Conservation (phyloP, 1,140 invertebrate species). For the Zeugodacus cucurbitae region DNA sequence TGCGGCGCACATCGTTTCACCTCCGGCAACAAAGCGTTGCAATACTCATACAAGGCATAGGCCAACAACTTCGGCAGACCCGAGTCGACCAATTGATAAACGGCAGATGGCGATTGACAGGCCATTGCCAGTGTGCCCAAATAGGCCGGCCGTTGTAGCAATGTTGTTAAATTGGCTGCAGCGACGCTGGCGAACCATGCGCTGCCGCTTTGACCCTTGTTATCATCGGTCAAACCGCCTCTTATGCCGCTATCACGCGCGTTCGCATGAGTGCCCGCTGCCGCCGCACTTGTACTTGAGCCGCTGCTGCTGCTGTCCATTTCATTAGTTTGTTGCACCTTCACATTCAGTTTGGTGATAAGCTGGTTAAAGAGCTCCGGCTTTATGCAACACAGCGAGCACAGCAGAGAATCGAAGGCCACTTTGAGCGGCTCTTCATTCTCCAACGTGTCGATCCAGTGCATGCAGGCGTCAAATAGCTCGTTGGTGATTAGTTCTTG, state of each 20-base stretch:
- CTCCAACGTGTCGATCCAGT: slow-evolving; percentile 78
- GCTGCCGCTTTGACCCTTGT: slow-evolving; percentile 70
- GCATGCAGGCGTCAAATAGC: slow-evolving; percentile 78
- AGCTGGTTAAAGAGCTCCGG: slow-evolving; percentile 80
- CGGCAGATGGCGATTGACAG: slow-evolving; percentile 80
- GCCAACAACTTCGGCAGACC: slow-evolving; percentile 78
- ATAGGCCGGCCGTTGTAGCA: slow-evolving; percentile 73
- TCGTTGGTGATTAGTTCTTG: slow-evolving; percentile 74
- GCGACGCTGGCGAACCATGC: slow-evolving; percentile 70
- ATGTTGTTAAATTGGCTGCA: slow-evolving; percentile 64
- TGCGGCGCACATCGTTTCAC: slow-evolving; percentile 39
- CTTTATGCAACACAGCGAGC: slow-evolving; percentile 84
- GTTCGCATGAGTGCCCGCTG: background rate
- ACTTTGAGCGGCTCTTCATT: slow-evolving; percentile 79
- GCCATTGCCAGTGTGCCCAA: slow-evolving; percentile 79
- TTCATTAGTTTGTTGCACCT: slow-evolving; percentile 69
- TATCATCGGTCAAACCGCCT: slow-evolving; percentile 75
- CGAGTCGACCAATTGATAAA: slow-evolving; percentile 80
- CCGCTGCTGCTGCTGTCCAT: slow-evolving; percentile 66
- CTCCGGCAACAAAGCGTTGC: slow-evolving; percentile 54
- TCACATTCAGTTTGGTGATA: slow-evolving; percentile 78
- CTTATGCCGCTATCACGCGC: background rate
- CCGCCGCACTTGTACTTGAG: background rate
- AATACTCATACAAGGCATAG: slow-evolving; percentile 71
- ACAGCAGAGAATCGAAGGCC: slow-evolving; percentile 77